Base-by-base conservation (phyloP, 2,113 vertebrate genomes). In the Melanotaenia duboulayi region DNA sequence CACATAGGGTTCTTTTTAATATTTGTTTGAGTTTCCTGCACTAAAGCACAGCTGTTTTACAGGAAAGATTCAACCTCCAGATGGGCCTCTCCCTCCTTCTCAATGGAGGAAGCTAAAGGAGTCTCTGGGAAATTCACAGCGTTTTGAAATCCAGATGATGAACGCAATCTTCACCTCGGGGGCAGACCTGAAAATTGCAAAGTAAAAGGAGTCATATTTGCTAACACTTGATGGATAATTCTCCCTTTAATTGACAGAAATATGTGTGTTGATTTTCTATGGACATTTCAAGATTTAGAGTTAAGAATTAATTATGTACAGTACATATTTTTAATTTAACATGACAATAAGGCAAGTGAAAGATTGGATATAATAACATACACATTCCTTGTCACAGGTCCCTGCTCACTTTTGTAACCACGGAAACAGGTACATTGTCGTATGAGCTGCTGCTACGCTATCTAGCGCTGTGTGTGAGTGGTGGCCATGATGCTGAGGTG, bases 391-490 rank as follows among this genome's bases (percentile, higher is more conserved):
- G 22, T 40, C 23, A 9, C 1, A 98, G 98, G 85, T 99, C 98
- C 58, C 87, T 99, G 50, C 86, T 99, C 84, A 92, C 91, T 32
- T 94, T 94, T 51, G 86, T 95, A 22, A 96, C 95, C 19, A 83
- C 77, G 24, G 95, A 94, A 56, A 88, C 91, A 0, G 95, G 95
- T 65, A 96, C 95, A 0, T 40, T 99, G 65, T 61, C 92, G 0
- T 99, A 99, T 68, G 78, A 85, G 51, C 65, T 97, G 32, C 79
- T 99, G 14, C 60, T 98, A 28, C 94, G 74, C 55, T 99, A 98
- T 72, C 92, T 99, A 76, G 68, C 76, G 0, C 70, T 99, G 19
- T 99, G 97, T 74, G 96, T 96, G 37, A 85, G 51, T 2, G 91
- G 93, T 1, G 85, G 92, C 19, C 93, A 96, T 13, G 85, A 90